Percentiles rank a stretch among this genome's conserved stretches.
These are phyloP conservation scores for Capra hircus DNA, from an alignment of 2,113 vertebrate genomes.

Conservation along the genomic window DNA sequence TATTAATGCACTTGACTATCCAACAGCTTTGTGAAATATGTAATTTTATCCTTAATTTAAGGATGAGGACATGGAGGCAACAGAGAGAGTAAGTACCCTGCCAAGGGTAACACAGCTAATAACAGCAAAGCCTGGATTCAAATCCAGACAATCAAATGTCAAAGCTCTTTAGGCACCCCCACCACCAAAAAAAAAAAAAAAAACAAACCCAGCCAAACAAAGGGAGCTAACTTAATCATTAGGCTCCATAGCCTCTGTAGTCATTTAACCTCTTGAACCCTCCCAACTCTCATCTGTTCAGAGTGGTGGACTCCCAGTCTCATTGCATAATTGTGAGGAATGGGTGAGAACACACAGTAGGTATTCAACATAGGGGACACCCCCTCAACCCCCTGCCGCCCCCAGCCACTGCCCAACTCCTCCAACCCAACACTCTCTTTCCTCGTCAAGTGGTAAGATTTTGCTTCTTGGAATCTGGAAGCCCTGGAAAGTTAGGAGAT, in stretches of 20 bases:
- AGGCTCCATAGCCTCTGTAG: neutral
- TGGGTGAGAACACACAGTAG: neutral
- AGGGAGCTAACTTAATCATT: neutral
- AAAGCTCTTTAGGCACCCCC: neutral
- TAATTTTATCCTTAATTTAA: neutral
- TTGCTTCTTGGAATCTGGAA: neutral
- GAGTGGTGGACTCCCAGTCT: neutral
- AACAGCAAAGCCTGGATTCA: neutral
- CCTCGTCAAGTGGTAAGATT: neutral
- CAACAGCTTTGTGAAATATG: neutral
- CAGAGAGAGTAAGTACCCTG: neutral
- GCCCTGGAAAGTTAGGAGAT: conserved; percentile 22
- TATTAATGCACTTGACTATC: neutral
- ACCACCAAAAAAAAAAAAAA: neutral
- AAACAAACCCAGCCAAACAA: neutral
- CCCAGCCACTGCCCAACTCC: neutral
- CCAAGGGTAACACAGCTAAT: neutral
- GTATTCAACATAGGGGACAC: neutral
- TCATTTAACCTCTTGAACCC: neutral
- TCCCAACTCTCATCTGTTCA: neutral
- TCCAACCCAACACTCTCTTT: neutral
- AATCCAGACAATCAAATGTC: neutral
- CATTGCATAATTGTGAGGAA: neutral
- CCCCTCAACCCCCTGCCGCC: neutral
- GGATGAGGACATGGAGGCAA: neutral